Evolutionary conservation across 2,113 vertebrate genomes (phyloP).

Genomic region (Cepphus grylle): DNA sequence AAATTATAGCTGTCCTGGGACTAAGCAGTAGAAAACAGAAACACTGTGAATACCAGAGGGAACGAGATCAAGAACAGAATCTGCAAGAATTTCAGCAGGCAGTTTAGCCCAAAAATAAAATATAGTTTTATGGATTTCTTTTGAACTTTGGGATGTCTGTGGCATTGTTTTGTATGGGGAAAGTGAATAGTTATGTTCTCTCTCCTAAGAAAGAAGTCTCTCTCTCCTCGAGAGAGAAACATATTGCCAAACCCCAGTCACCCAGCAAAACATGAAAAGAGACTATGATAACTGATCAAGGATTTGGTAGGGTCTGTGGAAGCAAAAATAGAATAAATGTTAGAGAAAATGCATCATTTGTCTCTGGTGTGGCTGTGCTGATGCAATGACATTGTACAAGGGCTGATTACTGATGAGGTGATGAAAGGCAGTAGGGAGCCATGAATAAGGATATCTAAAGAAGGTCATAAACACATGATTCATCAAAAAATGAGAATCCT

Average conservation of each 20-base stretch:
- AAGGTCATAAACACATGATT: conserved; percentile 21
- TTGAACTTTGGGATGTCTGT: neutral
- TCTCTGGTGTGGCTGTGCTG: neutral
- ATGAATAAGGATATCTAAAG: neutral
- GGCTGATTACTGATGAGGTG: conserved; percentile 13
- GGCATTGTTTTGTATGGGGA: neutral
- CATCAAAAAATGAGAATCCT: neutral
- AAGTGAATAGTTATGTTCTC: neutral
- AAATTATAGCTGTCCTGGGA: neutral
- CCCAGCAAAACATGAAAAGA: neutral
- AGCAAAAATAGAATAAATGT: neutral
- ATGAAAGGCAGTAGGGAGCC: neutral
- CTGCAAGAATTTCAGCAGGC: neutral
- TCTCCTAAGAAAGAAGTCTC: neutral
- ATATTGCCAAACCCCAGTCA: neutral
- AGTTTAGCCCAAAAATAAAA: neutral
- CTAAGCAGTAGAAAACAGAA: neutral
- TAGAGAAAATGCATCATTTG: neutral
- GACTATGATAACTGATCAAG: neutral
- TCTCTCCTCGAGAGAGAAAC: neutral
- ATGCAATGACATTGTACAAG: neutral
- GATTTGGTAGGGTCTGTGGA: neutral
- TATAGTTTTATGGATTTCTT: neutral
- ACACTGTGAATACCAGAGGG: neutral
- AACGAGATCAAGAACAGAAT: conserved; percentile 6